These are phyloP conservation scores for Galendromus occidentalis DNA, from an alignment of 1,140 invertebrate species.

Conservation along the genomic window DNA sequence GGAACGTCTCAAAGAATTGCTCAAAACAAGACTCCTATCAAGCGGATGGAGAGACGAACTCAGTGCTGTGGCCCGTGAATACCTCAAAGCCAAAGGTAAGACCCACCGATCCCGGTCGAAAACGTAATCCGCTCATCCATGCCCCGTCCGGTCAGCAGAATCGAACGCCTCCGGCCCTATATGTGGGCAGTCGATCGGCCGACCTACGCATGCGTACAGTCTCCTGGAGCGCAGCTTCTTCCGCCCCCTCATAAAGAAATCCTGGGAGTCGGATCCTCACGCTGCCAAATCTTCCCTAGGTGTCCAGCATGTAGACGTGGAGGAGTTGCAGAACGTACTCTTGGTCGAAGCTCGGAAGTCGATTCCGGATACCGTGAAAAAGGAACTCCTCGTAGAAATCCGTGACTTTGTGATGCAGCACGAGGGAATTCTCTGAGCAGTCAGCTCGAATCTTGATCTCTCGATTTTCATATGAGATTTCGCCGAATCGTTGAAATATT, in stretches of 20 bases:
- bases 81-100: background rate
- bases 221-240: too few relatives aligned
- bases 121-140: too few relatives aligned
- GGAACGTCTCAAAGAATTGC: background rate
- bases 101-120: too few relatives aligned
- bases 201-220: too few relatives aligned
- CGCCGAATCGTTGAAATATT: too few relatives aligned
- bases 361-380: background rate
- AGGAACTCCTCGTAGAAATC: background rate
- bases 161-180: too few relatives aligned
- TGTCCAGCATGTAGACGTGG: background rate
- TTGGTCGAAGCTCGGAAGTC: background rate
- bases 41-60: conserved; percentile 5
- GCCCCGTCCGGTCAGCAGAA: too few relatives aligned
- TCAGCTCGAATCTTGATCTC: too few relatives aligned
- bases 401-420: background rate
- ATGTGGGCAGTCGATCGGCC: too few relatives aligned
- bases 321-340: background rate
- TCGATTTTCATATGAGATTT: too few relatives aligned
- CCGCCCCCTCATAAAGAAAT: too few relatives aligned
- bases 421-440: background rate
- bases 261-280: too few relatives aligned
- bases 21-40: conserved; percentile 2
- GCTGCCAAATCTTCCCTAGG: background rate
- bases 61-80: background rate